Evolutionary conservation across 2,888 invertebrate species (phyloP), one percentile per base, ranked within the genome.

Genomic region (Napeogenes inachia): DNA sequence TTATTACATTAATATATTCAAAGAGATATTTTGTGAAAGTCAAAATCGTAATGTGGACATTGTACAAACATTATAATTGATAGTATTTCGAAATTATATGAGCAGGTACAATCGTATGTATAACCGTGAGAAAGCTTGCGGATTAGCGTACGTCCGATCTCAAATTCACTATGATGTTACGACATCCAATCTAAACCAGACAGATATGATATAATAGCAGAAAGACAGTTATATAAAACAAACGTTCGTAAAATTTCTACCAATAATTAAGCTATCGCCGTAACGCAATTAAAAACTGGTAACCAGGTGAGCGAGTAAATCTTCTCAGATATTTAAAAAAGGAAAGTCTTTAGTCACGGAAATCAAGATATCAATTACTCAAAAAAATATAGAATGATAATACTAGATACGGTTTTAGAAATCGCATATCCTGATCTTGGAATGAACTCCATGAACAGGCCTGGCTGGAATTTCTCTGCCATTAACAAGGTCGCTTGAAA

Each of bases 401-500:
- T 10, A 42, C 42, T 42, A 42, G 46, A 53, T 46, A 61, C 58
- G 35, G 35, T 13, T 54, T 61, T 64, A 64, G 64, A 64, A 64
- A 64, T 60, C 64, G 54, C 60, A 55, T 46, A 54, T 66, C 66
- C 65, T 59, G 55, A 56, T 59, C 55, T 46, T 47, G 33, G 56
- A 59, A 59, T 54, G 30, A 45, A 59, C 56, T 50, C 63, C 33
- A 30, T 38, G 45, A 53, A 62, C 64, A 54, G 57, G 65, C 59
- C 61, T 59, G n/a, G 42, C 54, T 13, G 56, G 57, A 63, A 63
- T 87, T 87, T 87, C 88, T 87, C 88, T 85, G 81, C 47, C 30
- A 82, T 87, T 85, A 87, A 89, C 80, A 79, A 84, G 83, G 75
- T 75, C 77, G 75, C 83, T 83, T 83, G 86, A 90, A 90, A 90